These are phyloP conservation scores for Drosophila nigricruria DNA, from an alignment of 2,888 invertebrate genomes.

Conservation along the genomic window DNA sequence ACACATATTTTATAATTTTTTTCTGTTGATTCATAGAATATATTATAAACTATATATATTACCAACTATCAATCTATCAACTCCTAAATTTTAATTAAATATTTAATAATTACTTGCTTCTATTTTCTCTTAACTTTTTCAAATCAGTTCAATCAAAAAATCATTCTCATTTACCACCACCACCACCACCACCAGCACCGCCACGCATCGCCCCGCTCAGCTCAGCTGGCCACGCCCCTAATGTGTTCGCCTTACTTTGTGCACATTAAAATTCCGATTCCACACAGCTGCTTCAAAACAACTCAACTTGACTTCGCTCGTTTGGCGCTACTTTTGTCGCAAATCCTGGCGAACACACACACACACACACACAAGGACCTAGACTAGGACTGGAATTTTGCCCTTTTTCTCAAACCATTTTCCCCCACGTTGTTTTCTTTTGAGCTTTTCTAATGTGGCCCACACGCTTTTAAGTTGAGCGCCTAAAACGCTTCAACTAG, in stretches of 20 bases:
- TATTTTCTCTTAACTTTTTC: background rate
- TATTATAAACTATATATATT: too few species aligned
- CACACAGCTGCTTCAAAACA: conserved; percentile 42
- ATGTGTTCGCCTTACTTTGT: background rate
- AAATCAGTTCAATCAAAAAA: conserved; percentile 1
- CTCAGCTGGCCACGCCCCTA: background rate
- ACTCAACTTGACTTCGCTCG: conserved; percentile 64
- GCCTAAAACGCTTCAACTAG: conserved; percentile 67
- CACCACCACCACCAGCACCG: background rate
- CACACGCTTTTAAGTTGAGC: conserved; percentile 62
- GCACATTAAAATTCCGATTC: conserved; percentile 7
- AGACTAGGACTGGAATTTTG: background rate
- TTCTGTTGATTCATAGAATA: too few species aligned
- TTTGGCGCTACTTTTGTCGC: conserved; percentile 65
- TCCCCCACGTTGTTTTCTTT: conserved; percentile 45
- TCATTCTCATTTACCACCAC: background rate
- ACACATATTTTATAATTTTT: too few species aligned
- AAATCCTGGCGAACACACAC: conserved; percentile 34
- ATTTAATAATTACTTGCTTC: background rate
- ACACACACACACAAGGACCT: background rate
- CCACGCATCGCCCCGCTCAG: background rate
- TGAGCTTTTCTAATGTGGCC: conserved; percentile 56
- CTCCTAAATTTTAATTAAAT: background rate
- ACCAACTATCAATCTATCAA: background rate
- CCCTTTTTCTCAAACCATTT: background rate